phyloP scores from a whole-genome alignment of 2,888 invertebrate species.

The Chironomus riparius region DNA sequence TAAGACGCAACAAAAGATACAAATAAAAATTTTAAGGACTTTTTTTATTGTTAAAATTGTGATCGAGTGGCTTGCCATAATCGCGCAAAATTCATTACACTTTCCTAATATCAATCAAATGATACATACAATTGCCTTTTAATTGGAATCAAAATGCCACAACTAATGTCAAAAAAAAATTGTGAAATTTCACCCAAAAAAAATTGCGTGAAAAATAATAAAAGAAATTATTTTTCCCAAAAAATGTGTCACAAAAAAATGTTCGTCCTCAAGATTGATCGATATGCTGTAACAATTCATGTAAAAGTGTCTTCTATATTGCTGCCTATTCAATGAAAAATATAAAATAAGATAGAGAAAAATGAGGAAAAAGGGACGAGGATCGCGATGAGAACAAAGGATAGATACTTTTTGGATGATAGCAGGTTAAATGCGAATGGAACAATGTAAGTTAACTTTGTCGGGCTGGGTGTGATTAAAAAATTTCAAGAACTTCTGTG shows the following conservation, averaged over 20 bases:
- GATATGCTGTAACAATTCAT: no score
- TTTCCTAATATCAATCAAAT: conserved; percentile 9
- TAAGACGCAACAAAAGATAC: conserved; percentile 5
- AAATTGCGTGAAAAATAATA: background rate
- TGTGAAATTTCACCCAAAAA: background rate
- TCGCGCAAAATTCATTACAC: background rate
- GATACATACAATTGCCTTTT: conserved; percentile 14
- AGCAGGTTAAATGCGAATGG: no score
- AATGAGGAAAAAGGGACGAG: no score
- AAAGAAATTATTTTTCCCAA: conserved; percentile 8
- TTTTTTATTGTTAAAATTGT: conserved; percentile 9
- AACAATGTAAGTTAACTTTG: no score
- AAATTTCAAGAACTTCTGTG: no score
- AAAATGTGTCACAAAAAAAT: background rate
- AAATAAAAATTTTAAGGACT: background rate
- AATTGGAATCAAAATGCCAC: conserved; percentile 1
- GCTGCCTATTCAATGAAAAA: no score
- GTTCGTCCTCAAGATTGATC: no score
- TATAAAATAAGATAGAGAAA: no score
- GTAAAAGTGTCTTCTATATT: no score
- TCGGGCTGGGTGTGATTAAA: no score
- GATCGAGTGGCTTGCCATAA: conserved; percentile 10
- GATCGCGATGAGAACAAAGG: no score
- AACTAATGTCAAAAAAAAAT: conserved; percentile 21
- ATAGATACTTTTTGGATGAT: no score